A percentile compares a stretch with the other conserved stretches of the same genome.
phyloP scores from a whole-genome alignment of 64 coral and sea anemone species.

The Porites lutea region DNA sequence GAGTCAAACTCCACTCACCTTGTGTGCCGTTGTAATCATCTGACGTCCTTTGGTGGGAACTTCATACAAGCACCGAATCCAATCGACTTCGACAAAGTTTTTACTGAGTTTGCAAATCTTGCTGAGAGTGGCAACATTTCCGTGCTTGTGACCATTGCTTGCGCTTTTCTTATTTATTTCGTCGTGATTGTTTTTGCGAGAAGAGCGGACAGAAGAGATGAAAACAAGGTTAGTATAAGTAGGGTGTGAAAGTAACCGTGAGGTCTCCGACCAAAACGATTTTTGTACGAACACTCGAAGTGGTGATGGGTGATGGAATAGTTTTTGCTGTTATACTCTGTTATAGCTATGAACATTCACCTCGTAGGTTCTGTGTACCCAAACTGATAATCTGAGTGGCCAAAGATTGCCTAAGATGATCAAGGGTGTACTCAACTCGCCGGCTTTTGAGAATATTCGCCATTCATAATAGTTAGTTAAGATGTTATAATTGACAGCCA shows the following conservation, averaged over 20 bases:
- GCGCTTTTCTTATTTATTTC: constrained; percentile 29
- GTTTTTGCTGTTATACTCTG: no score
- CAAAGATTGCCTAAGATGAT: no score
- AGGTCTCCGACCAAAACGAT: no score
- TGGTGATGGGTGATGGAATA: no score
- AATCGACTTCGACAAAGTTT: constrained; percentile 52
- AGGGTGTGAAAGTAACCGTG: neutral
- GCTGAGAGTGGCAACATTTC: constrained; percentile 40
- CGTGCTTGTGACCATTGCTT: constrained; percentile 34
- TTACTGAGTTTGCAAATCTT: constrained; percentile 27
- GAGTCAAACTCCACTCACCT: constrained; percentile 6
- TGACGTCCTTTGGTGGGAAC: constrained; percentile 49
- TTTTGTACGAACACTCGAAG: no score
- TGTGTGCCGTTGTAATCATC: constrained; percentile 41
- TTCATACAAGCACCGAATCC: constrained; percentile 39
- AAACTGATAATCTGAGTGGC: no score
- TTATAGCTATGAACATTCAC: no score
- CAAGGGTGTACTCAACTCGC: no score
- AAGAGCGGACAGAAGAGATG: constrained; percentile 63
- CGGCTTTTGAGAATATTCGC: no score
- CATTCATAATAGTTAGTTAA: no score
- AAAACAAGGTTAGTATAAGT: neutral
- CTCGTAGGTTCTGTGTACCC: no score
- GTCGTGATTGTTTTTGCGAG: constrained; percentile 24
- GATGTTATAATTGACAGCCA: no score